Conservation (phyloP, 2,797 vertebrate genomes). For the Strix occidentalis region DNA sequence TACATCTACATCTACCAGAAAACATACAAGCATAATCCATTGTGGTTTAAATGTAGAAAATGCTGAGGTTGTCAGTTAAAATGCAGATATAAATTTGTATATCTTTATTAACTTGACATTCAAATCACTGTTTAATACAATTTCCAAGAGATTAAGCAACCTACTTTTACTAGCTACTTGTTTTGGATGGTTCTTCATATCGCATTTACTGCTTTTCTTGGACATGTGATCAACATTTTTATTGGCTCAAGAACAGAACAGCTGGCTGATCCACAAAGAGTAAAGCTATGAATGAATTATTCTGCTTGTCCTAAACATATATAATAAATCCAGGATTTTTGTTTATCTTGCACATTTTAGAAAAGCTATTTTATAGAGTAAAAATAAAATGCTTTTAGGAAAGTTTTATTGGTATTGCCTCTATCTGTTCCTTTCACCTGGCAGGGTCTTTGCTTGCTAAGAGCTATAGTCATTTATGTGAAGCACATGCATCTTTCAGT, state of each 20-base stretch:
- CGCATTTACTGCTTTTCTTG: not conserved
- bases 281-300: constrained; percentile 13
- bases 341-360: constrained; percentile 12
- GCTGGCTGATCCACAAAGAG: not conserved
- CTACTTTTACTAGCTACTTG: not conserved
- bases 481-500: not conserved
- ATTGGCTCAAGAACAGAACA: not conserved
- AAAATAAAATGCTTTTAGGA: not conserved
- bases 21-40: not conserved
- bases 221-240: not conserved
- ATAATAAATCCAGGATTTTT: constrained; percentile 4
- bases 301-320: not conserved
- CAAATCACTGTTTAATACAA: not conserved
- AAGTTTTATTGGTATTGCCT: not conserved
- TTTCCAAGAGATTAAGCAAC: not conserved
- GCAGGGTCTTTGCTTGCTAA: not conserved
- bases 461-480: not conserved
- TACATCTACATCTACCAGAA: not conserved
- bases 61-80: not conserved
- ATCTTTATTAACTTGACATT: not conserved
- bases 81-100: not conserved
- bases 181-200: not conserved
- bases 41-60: not conserved
- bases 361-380: not conserved
- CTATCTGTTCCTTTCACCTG: constrained; percentile 10